A percentile compares a stretch with the other conserved stretches of the same genome.
Evolutionary conservation across 2,113 vertebrate genomes (phyloP).

Genomic region (Carassius auratus): DNA sequence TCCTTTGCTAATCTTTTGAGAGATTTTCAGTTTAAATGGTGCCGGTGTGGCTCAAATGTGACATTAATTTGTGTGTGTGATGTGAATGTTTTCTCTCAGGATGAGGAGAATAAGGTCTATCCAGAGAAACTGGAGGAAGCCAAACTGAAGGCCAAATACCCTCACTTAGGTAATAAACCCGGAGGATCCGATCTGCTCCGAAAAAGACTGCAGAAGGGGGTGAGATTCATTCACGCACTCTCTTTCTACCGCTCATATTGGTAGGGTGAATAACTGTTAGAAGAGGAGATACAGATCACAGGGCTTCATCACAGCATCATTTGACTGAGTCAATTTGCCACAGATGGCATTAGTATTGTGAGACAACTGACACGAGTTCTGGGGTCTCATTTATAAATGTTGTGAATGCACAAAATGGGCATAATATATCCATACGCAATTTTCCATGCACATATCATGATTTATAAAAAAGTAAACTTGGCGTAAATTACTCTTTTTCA

Average conservation of each 20-base stretch:
- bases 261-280: background rate
- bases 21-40: background rate
- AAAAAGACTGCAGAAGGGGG: slow-evolving; percentile 96
- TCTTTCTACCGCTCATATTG: background rate
- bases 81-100: slow-evolving; percentile 71
- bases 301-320: background rate
- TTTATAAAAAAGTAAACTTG: too few relatives aligned
- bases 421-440: too few relatives aligned
- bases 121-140: slow-evolving; percentile 96
- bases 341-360: background rate
- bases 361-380: background rate
- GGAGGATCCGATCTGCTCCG: slow-evolving; percentile 96
- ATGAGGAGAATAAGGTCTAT: slow-evolving; percentile 90
- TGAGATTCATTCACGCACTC: slow-evolving; percentile 71
- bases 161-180: slow-evolving; percentile 92
- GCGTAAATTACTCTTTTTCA: too few relatives aligned
- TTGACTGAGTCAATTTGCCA: background rate
- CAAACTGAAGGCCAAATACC: slow-evolving; percentile 94
- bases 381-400: background rate
- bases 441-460: too few relatives aligned
- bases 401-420: too few relatives aligned
- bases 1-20: background rate
- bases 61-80: background rate
- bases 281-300: background rate
- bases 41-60: background rate